Evolutionary conservation across 2,888 invertebrate species (phyloP), one percentile per base, ranked within the genome.

Genomic region (Dicranocentrus wangi): DNA sequence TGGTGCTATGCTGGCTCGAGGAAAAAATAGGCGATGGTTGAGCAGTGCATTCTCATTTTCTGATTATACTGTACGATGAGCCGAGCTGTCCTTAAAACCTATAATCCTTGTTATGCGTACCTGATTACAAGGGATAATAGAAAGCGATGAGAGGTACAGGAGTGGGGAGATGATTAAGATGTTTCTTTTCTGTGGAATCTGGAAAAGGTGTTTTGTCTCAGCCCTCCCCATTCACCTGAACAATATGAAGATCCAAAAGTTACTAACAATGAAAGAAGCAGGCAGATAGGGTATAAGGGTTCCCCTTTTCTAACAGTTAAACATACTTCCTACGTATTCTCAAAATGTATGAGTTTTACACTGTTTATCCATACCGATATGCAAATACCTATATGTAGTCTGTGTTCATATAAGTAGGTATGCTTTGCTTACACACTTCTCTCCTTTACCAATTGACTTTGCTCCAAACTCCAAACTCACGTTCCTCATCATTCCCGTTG

Each of bases 121-220:
- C 71, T 78, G 70, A 78, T 78, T 78, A 78, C 58, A 65, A 51
- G 63, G 77, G 63, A 69, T 77, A 70, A 77, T 77, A 68, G 68
- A 27, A 77, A 77, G 77, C 60, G 78, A 71, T 70, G 71, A 78
- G 78, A 65, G 78, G 78, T 78, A 58, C 53, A 65, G 66, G 78
- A 78, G 60, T 55, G 60, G 63, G 55, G 70, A 61, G 71, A 71
- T 78, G 78, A 78, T 78, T 78, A 78, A 71, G 71, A 78, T 28
- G 78, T 78, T 78, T 71, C 23, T 63, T 78, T 78, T 78, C 71
- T 65, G 25, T 63, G 69, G 71, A 78, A 78, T 78, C 71, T 78
- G 78, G 78, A 78, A 78, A 78, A 78, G 78, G 70, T 71, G 78
- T 69, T 71, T 78, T 71, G 71, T 78, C 78, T 78, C 71, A 78